These are phyloP conservation scores for Clinocottus analis DNA, from an alignment of 2,113 vertebrate species.

Conservation along the genomic window DNA sequence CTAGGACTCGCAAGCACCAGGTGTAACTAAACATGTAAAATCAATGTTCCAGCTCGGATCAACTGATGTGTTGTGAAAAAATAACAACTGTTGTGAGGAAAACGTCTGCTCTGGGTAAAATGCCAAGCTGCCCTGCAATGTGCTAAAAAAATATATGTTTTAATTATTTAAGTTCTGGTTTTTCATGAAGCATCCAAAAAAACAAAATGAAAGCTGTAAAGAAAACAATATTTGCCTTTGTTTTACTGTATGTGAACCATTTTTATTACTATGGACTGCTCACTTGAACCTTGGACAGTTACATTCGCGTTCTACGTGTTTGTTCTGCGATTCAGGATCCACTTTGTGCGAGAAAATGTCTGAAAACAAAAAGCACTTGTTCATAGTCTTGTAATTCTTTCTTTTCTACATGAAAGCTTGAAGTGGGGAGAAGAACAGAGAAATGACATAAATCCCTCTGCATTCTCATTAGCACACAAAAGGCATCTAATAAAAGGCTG, in stretches of 20 bases:
- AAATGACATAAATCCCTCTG: constrained; percentile 57
- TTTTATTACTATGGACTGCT: constrained; percentile 25
- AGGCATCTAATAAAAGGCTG: constrained; percentile 76
- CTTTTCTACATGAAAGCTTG: constrained; percentile 52
- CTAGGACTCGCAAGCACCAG: background rate
- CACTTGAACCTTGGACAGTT: constrained; percentile 16
- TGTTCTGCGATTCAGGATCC: constrained; percentile 42
- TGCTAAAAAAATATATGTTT: constrained; percentile 6
- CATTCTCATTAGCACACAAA: constrained; percentile 82
- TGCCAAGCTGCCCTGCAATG: background rate
- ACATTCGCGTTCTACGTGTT: constrained; percentile 24
- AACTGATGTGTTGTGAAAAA: background rate
- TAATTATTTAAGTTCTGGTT: constrained; percentile 2
- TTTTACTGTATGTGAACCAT: background rate
- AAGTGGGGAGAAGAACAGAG: constrained; percentile 54
- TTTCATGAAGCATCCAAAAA: background rate
- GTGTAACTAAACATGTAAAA: constrained; percentile 3
- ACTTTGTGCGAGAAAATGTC: constrained; percentile 26
- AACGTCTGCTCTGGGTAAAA: constrained; percentile 23
- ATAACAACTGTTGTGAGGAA: background rate
- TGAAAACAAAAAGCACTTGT: constrained; percentile 56
- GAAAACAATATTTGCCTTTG: constrained; percentile 7
- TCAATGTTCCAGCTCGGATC: constrained; percentile 9
- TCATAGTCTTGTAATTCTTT: constrained; percentile 51
- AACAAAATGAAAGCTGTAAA: background rate